Evolutionary conservation across 2,113 vertebrate genomes (phyloP).

Genomic region (Notarius quadriscutis): DNA sequence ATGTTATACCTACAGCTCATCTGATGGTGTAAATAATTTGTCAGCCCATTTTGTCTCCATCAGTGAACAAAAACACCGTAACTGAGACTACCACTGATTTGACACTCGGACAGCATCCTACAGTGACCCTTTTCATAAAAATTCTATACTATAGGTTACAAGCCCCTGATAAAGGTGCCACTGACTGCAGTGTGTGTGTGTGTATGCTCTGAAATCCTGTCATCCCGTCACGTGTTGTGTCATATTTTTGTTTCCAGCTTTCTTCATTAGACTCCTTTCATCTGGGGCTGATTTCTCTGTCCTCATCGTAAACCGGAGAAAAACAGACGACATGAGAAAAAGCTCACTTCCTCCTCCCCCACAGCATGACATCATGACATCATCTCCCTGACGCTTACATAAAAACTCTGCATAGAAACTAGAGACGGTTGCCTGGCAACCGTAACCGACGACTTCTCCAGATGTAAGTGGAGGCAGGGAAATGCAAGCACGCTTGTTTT

Average conservation of each 20-base stretch:
- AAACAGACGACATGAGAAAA: conserved; percentile 16
- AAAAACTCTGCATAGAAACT: conserved; percentile 57
- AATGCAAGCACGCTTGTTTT: background rate
- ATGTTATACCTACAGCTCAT: background rate
- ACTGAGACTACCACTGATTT: background rate
- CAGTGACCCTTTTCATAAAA: background rate
- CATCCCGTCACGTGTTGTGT: background rate
- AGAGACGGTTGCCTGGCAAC: conserved; percentile 60
- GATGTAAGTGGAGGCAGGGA: background rate
- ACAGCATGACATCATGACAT: conserved; percentile 39
- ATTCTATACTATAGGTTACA: background rate
- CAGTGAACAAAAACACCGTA: background rate
- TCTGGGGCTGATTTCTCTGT: background rate
- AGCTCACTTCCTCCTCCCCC: conserved; percentile 35
- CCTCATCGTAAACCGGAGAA: background rate
- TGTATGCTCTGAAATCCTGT: background rate
- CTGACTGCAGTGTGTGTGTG: too few relatives aligned
- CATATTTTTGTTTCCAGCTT: conserved; percentile 21
- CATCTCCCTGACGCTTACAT: conserved; percentile 51
- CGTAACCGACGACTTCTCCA: conserved; percentile 16
- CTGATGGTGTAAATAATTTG: background rate
- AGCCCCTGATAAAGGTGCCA: background rate
- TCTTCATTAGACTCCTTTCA: conserved; percentile 9
- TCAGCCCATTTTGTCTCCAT: background rate
- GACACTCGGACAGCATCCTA: background rate